These are phyloP conservation scores for Baryphthengus martii DNA, from an alignment of 2,113 vertebrate genomes.

Conservation along the genomic window DNA sequence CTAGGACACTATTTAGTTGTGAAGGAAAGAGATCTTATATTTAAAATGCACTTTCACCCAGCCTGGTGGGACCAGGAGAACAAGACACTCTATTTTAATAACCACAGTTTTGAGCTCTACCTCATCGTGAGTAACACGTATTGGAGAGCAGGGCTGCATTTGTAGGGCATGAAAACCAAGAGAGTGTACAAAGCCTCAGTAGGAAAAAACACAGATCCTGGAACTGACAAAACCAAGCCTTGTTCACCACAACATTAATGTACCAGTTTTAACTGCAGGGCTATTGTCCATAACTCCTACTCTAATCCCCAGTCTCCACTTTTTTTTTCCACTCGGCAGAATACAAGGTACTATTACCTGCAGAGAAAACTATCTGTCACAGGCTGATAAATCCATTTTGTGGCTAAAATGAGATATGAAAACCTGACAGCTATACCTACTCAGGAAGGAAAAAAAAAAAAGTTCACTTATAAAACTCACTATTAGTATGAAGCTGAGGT, in stretches of 20 bases:
- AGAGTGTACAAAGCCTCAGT: neutral
- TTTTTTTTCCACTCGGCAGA: neutral
- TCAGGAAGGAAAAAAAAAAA: neutral
- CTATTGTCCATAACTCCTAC: neutral
- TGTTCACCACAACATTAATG: neutral
- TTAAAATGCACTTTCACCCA: neutral
- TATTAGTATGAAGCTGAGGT: neutral
- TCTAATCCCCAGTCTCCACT: neutral
- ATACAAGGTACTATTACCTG: neutral
- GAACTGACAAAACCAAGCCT: neutral
- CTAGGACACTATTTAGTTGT: neutral
- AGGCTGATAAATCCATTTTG: neutral
- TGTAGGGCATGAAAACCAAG: neutral
- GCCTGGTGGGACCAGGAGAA: neutral
- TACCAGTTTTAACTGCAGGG: neutral
- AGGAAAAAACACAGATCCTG: neutral
- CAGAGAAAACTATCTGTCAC: neutral
- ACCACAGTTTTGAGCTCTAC: neutral
- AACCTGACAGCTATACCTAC: neutral
- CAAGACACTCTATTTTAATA: neutral
- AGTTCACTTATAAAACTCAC: neutral
- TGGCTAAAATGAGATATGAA: neutral
- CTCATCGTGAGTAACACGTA: neutral
- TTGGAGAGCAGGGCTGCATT: neutral
- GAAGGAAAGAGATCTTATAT: neutral